A percentile compares a stretch with the other conserved stretches of the same genome.
Evolutionary conservation across 2,888 invertebrate genomes (phyloP).

Genomic region (Euphydryas editha): DNA sequence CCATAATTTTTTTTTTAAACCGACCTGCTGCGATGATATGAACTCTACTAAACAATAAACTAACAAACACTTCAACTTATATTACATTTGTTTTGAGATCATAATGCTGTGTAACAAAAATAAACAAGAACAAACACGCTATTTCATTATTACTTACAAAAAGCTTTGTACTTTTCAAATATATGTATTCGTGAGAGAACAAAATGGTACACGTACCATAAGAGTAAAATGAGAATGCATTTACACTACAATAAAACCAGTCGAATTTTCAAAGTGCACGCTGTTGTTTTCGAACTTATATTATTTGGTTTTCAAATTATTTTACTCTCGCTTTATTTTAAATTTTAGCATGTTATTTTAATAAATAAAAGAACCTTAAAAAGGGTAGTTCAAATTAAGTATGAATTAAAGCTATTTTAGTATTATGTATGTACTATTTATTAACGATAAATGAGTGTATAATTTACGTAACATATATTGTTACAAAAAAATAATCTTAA

Average conservation of each 20-base stretch:
- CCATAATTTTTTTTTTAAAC: too few relatives aligned
- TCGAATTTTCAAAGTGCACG: conserved; percentile 14
- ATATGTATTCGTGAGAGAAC: neutral
- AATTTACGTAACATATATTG: too few relatives aligned
- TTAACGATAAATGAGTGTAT: too few relatives aligned
- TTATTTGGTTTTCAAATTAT: neutral
- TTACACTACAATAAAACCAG: conserved; percentile 26
- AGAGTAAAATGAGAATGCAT: conserved; percentile 20
- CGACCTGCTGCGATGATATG: too few relatives aligned
- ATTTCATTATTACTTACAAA: conserved; percentile 4
- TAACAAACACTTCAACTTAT: too few relatives aligned
- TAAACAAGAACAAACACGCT: neutral
- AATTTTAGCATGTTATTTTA: neutral
- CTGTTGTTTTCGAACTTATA: neutral
- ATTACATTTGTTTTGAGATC: neutral
- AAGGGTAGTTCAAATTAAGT: too few relatives aligned
- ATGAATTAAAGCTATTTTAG: too few relatives aligned
- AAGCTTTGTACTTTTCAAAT: neutral
- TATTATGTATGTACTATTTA: too few relatives aligned
- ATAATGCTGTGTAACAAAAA: neutral
- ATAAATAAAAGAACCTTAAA: too few relatives aligned
- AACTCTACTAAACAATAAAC: too few relatives aligned
- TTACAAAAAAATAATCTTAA: too few relatives aligned
- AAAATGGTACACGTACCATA: conserved; percentile 9
- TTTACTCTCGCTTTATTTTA: neutral